These are phyloP conservation scores for Barbus barbus DNA, from an alignment of 2,113 vertebrate species.

Conservation along the genomic window DNA sequence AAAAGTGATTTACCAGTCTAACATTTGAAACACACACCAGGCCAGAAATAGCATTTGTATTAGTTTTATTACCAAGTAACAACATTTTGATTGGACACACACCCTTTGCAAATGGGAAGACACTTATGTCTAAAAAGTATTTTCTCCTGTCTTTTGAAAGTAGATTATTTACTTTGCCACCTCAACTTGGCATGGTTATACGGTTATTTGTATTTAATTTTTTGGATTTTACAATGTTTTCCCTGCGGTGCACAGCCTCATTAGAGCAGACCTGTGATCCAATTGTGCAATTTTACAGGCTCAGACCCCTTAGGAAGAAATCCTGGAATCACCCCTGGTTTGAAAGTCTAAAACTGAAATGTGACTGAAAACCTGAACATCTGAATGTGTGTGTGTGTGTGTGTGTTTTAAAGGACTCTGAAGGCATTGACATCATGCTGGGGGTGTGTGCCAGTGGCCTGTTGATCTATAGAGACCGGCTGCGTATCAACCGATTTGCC, in stretches of 20 bases:
- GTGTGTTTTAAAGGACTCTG: conserved; percentile 84
- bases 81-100: background rate
- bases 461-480: conserved; percentile 94
- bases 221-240: background rate
- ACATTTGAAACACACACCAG: background rate
- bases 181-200: background rate
- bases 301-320: background rate
- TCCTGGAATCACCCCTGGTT: background rate
- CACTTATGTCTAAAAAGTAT: background rate
- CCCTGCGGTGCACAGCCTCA: background rate
- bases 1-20: background rate
- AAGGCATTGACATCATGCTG: conserved; percentile 98
- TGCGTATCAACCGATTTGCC: conserved; percentile 97
- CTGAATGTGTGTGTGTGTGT: background rate
- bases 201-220: background rate
- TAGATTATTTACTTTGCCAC: conserved; percentile 5
- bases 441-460: conserved; percentile 96
- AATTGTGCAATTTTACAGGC: background rate
- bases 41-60: background rate
- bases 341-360: background rate
- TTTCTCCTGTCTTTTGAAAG: background rate
- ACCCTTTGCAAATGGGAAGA: background rate
- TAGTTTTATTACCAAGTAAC: background rate
- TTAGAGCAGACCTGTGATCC: conserved; percentile 1
- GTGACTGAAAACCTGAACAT: background rate